Evolutionary conservation across 1,140 invertebrate genomes (phyloP), one percentile per base, ranked within the genome.

Genomic region (Drosophila baimaii): DNA sequence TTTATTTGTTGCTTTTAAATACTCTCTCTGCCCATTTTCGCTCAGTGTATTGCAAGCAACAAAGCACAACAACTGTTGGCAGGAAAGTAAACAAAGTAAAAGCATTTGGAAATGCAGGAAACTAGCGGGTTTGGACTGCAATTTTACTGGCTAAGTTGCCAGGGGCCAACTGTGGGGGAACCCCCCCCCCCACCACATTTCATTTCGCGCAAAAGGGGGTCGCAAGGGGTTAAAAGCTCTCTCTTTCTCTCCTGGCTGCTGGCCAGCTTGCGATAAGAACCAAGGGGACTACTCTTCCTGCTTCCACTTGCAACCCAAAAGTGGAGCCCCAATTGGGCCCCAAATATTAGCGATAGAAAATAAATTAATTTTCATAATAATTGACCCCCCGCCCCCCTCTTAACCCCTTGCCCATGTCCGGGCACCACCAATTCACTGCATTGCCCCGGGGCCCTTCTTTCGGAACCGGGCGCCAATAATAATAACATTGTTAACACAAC

Each of bases 401-500:
- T 15, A 25, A 10, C 9, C 25, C 49, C n/a, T 12, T 13, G 13
- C 5, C 5, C n/a, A 23, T 4, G 17, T 43, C 12, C 23, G n/a
- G 25, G 8, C 41, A 55, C 54, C 41, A 55, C 54, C 61, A 63
- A 64, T 70, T 70, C 66, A 77, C 80, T 81, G 80, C 80, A 71
- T 68, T 54, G 75, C 69, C 79, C 57, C 27, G 51, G 46, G 21
- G 13, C 8, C 33, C 62, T 33, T n/a, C 82, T 68, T 76, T 51
- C 62, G 70, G 77, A 80, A 59, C 70, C 31, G 81, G 58, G 79
- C 82, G 79, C 81, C 84, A 88, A 86, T 86, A 89, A 89, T 89
- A 90, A 90, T 90, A 89, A 89, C 83, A 86, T 88, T 89, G 83
- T 79, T 84, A 90, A 83, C 80, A 88, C 74, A 90, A 89, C 80